A percentile compares a stretch with the other conserved stretches of the same genome.
phyloP scores from a whole-genome alignment of 2,888 invertebrate genomes.

The Agrotis exclamationis region DNA sequence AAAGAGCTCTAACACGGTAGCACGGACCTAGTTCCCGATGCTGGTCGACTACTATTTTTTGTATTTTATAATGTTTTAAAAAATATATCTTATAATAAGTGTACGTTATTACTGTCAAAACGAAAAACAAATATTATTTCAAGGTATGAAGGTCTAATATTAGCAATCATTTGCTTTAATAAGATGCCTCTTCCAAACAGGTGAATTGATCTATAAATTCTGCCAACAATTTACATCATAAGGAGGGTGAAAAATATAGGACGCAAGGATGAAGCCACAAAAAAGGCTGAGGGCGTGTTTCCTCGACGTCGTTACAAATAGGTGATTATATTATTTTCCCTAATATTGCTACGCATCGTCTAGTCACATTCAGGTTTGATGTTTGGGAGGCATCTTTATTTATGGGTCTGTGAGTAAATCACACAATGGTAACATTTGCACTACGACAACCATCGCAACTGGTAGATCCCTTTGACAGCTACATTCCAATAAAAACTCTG shows the following conservation, averaged over 20 bases:
- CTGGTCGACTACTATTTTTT: too few relatives aligned
- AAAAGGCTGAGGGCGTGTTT: neutral
- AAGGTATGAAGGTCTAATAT: neutral
- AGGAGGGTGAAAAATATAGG: constrained; percentile 7
- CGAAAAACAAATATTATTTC: too few relatives aligned
- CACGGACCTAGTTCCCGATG: too few relatives aligned
- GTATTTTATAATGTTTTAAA: too few relatives aligned
- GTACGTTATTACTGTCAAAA: too few relatives aligned
- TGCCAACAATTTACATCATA: neutral
- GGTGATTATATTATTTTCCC: constrained; percentile 27
- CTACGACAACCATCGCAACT: too few relatives aligned
- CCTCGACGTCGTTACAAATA: constrained; percentile 5
- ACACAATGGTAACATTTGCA: too few relatives aligned
- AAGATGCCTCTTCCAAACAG: neutral
- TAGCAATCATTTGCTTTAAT: neutral
- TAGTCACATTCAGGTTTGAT: constrained; percentile 12
- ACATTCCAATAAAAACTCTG: too few relatives aligned
- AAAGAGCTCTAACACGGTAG: too few relatives aligned
- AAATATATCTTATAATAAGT: too few relatives aligned
- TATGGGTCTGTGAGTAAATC: neutral
- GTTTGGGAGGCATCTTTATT: neutral
- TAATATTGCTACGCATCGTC: constrained; percentile 13
- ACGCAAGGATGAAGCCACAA: constrained; percentile 19
- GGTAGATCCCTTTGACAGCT: too few relatives aligned
- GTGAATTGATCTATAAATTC: constrained; percentile 26